Evolutionary conservation across 1,140 invertebrate genomes (phyloP).

Genomic region (Cotesia chilonis): DNA sequence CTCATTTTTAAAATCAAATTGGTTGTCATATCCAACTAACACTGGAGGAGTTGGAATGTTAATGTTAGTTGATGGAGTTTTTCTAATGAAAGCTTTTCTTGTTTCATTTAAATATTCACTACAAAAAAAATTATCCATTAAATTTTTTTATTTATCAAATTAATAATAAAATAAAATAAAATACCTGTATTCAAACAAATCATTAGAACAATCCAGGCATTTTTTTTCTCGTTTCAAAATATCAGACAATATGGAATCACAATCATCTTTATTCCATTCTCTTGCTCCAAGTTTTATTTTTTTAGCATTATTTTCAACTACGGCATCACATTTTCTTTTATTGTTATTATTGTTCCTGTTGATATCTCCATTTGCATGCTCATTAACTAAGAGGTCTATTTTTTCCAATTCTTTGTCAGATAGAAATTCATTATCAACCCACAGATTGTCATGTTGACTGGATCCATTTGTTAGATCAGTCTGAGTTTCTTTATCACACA

Average conservation of each 20-base stretch:
- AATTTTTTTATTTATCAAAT: not conserved
- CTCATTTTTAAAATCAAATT: conserved; percentile 31
- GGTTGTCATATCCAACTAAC: conserved; percentile 13
- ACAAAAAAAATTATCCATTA: conserved; percentile 2
- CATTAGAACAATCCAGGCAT: not conserved
- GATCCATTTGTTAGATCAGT: not conserved
- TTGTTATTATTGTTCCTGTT: not conserved
- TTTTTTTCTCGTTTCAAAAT: conserved; percentile 9
- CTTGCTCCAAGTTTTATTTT: not conserved
- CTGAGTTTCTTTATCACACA: not conserved
- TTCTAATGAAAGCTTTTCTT: not conserved
- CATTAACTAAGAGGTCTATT: not conserved
- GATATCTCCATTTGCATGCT: not conserved
- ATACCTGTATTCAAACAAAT: conserved; percentile 16
- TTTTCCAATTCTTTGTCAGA: conserved; percentile 14
- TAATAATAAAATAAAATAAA: conserved; percentile 10
- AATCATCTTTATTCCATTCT: not conserved
- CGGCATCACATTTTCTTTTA: not conserved
- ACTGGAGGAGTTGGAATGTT: conserved; percentile 5
- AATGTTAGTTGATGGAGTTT: not conserved
- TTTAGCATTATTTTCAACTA: not conserved
- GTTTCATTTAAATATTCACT: conserved; percentile 21
- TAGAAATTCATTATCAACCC: not conserved
- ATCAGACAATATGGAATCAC: not conserved
- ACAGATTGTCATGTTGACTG: not conserved